Evolutionary conservation across 64 coral and sea anemone species (phyloP).

Genomic region (Porites lutea): DNA sequence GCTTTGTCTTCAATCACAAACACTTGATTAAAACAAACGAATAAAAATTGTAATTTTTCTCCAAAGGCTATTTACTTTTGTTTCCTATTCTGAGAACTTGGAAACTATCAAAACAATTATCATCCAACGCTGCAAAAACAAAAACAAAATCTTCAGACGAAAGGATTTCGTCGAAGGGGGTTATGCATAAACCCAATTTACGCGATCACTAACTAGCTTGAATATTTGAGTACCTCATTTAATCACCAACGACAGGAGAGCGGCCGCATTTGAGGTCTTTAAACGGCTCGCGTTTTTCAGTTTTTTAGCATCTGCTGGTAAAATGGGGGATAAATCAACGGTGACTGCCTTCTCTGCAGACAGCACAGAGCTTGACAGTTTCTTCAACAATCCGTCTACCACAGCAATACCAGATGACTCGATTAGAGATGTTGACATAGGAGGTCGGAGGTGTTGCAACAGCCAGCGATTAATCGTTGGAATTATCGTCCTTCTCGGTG

Average conservation of each 20-base stretch:
- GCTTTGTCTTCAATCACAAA: background rate
- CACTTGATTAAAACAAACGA: background rate
- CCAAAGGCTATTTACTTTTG: background rate
- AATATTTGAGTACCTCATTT: slow-evolving; percentile 44
- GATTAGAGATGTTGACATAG: slow-evolving; percentile 34
- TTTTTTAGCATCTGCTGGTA: background rate
- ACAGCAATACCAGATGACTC: background rate
- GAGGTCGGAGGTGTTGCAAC: background rate
- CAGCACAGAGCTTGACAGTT: slow-evolving; percentile 44
- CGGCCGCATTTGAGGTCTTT: background rate
- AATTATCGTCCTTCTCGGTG: slow-evolving; percentile 78
- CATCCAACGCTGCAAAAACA: background rate
- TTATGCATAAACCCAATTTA: background rate
- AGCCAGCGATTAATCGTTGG: slow-evolving; percentile 48
- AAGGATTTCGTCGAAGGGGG: background rate
- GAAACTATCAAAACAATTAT: background rate
- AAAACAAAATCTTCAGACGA: background rate
- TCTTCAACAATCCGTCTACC: slow-evolving; percentile 34
- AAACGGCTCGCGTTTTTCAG: background rate
- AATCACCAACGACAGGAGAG: background rate
- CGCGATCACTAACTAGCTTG: background rate
- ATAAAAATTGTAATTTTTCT: background rate
- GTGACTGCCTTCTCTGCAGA: background rate
- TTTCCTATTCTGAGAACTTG: background rate
- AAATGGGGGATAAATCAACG: background rate